phyloP scores from a whole-genome alignment of 2,888 invertebrate genomes.

The Carabus problematicus region DNA sequence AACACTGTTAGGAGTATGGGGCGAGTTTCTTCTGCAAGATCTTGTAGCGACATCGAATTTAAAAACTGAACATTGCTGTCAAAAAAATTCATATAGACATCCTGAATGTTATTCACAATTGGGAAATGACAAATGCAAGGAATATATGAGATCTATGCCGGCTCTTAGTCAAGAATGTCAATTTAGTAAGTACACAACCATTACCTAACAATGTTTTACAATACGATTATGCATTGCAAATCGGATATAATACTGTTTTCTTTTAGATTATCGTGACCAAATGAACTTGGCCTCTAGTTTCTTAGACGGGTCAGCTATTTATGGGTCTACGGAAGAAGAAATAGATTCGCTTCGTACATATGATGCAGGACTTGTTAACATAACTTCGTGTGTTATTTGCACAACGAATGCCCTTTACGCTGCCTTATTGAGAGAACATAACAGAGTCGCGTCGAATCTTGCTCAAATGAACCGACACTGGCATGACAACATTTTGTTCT shows the following conservation, averaged over 20 bases:
- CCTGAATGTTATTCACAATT: constrained; percentile 65
- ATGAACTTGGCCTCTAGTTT: constrained; percentile 86
- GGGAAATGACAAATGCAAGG: constrained; percentile 63
- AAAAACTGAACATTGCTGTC: constrained; percentile 61
- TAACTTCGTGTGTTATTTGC: constrained; percentile 70
- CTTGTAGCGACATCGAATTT: constrained; percentile 72
- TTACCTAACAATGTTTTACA: background rate
- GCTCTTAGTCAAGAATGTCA: constrained; percentile 69
- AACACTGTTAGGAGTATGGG: constrained; percentile 81
- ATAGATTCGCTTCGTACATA: constrained; percentile 74
- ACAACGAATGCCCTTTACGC: constrained; percentile 77
- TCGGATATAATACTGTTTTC: background rate
- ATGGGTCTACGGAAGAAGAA: constrained; percentile 78
- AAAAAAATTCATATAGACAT: constrained; percentile 56
- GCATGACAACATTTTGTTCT: constrained; percentile 78
- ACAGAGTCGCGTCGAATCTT: constrained; percentile 76
- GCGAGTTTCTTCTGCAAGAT: constrained; percentile 77
- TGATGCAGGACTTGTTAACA: constrained; percentile 73
- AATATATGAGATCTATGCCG: constrained; percentile 76
- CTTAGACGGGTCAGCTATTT: constrained; percentile 83
- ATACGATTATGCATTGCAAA: background rate
- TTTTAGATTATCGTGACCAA: constrained; percentile 75
- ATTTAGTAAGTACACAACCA: constrained; percentile 64
- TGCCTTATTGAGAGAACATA: constrained; percentile 78
- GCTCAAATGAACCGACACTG: constrained; percentile 77